A percentile compares a stretch with the other conserved stretches of the same genome.
Evolutionary conservation across 2,113 vertebrate genomes (phyloP).

Genomic region (Vidua macroura): DNA sequence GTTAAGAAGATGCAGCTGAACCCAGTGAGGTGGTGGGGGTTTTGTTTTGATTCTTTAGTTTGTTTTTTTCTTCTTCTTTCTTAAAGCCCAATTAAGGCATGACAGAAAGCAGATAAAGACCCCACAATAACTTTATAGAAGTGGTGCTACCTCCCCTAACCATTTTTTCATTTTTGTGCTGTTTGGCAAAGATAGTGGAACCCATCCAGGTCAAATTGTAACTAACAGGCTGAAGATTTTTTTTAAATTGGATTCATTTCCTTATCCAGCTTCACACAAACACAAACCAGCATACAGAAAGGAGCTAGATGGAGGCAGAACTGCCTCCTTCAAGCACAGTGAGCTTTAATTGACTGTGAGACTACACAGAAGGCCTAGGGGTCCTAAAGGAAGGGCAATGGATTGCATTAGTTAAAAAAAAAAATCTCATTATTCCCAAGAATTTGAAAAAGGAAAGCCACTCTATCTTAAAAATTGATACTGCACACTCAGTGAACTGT

Average conservation of each 20-base stretch:
- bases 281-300: conserved; percentile 33
- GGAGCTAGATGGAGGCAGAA: conserved; percentile 34
- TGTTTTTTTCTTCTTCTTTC: not conserved
- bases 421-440: not conserved
- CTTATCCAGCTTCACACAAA: conserved; percentile 35
- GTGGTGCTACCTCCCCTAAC: not conserved
- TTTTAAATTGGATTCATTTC: not conserved
- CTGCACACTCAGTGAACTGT: not conserved
- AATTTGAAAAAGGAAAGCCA: conserved; percentile 2
- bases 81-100: not conserved
- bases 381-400: conserved; percentile 43
- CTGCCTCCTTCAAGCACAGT: conserved; percentile 41
- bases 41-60: not conserved
- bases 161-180: not conserved
- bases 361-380: conserved; percentile 46
- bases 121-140: not conserved
- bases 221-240: not conserved
- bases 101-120: not conserved
- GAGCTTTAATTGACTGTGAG: conserved; percentile 46
- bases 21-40: not conserved
- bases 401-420: conserved; percentile 7
- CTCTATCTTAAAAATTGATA: not conserved
- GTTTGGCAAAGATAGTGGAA: not conserved
- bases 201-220: not conserved
- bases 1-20: not conserved